Evolutionary conservation across 2,888 invertebrate genomes (phyloP).

Genomic region (Apamea monoglypha): DNA sequence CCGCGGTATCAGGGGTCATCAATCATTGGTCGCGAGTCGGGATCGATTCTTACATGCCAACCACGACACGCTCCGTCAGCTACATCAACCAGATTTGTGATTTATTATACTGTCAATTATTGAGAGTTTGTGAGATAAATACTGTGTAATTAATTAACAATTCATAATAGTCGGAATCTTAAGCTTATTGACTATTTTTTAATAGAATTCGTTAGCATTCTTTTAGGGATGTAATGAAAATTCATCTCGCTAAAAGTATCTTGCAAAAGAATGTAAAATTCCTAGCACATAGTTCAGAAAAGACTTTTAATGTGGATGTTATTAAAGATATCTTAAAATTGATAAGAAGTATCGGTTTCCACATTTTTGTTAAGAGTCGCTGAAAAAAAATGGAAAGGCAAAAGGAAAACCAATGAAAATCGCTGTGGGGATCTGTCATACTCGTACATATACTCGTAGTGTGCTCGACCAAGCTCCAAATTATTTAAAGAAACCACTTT

Average conservation of each 20-base stretch:
- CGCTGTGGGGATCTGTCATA: too few species aligned
- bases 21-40: slow-evolving; percentile 41
- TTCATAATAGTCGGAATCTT: not conserved
- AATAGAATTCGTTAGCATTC: not conserved
- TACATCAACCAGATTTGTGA: slow-evolving; percentile 29
- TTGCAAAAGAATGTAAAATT: slow-evolving; percentile 7
- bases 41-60: slow-evolving; percentile 41
- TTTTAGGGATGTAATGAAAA: not conserved
- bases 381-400: not conserved
- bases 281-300: slow-evolving; percentile 3
- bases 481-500: not conserved
- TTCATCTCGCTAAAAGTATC: slow-evolving; percentile 12
- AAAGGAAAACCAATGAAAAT: not conserved
- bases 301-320: slow-evolving; percentile 4
- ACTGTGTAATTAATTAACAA: slow-evolving; percentile 1
- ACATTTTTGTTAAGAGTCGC: not conserved
- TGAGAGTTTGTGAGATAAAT: slow-evolving; percentile 1
- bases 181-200: not conserved
- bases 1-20: slow-evolving; percentile 18
- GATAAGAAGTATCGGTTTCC: not conserved
- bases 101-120: slow-evolving; percentile 44
- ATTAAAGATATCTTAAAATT: not conserved
- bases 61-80: slow-evolving; percentile 31
- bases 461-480: not conserved
- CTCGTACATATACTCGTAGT: not conserved